Base-by-base conservation (phyloP, 2,797 vertebrate species). In the Phrynocephalus vlangalii region DNA sequence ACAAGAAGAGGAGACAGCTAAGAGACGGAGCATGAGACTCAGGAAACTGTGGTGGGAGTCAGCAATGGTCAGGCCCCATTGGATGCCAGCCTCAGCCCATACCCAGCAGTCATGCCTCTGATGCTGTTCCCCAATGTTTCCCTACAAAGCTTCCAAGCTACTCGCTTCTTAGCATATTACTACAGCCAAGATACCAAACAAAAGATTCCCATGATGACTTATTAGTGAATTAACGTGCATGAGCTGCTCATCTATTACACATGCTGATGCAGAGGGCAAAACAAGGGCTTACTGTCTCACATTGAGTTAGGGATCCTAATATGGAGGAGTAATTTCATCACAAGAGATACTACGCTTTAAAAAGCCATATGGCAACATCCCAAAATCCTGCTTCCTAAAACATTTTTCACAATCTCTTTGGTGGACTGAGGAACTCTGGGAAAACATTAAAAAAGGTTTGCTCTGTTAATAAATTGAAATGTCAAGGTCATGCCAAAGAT, bases 331-430 rank as follows among this genome's bases (percentile, higher is more conserved):
- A 81, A 63, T 56, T 48, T 52, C 24, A 44, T 11, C 30, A 44
- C 48, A 50, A 52, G 71, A 15, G 77, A 0, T 67, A 72, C 63
- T 5, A 16, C 22, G 48, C 33, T 71, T 24, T 63, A 63, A 76
- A 66, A 71, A 50, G 13, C 50, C 44, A 18, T 68, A 48, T 33
- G 16, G 38, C 66, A 44, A 66, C 48, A 73, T 33, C 24, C 26
- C 67, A 80, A 24, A 81, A 11, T 81, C 63, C 26, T 84, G 26
- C 50, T 73, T 75, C n/a, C 48, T 88, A 78, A 60, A 71, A 28
- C 33, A 82, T 3, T 71, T 48, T 24, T 33, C 38, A 26, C 50
- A 24, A 26, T 50, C 56, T 67, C 83, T 75, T 85, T 75, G 63
- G 78, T 70, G 24, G 71, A 83, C 50, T 20, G 6, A 77, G 72